A percentile compares a stretch with the other conserved stretches of the same genome.
Conservation (phyloP, 2,888 invertebrate species). For the Phymatocera aterrima region DNA sequence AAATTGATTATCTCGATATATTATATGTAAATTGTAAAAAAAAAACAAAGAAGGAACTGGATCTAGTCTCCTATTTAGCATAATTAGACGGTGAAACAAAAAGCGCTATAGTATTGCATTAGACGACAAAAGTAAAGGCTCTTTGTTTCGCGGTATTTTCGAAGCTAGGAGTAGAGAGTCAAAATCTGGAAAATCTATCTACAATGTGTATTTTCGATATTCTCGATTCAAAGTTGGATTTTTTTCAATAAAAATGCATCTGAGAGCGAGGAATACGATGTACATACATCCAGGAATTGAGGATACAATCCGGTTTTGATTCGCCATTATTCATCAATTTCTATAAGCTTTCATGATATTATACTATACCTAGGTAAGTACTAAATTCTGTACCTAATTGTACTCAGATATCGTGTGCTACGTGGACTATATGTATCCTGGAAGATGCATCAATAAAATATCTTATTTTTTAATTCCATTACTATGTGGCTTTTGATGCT, state of each 20-base stretch:
- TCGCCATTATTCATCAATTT: not conserved
- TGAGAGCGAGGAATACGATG: no score
- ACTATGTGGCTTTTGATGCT: not conserved
- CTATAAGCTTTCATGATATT: conserved; percentile 20
- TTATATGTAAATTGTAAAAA: conserved; percentile 10
- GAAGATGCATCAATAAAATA: conserved; percentile 59
- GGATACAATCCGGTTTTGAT: not conserved
- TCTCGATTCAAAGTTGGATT: no score
- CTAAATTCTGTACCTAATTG: conserved; percentile 44
- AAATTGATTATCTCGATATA: conserved; percentile 1
- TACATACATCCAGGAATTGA: not conserved
- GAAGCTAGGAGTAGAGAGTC: no score
- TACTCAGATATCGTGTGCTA: conserved; percentile 51
- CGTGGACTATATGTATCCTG: conserved; percentile 60
- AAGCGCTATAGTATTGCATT: no score
- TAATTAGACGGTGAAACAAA: not conserved
- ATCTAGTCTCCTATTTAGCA: conserved; percentile 6
- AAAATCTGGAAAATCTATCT: no score
- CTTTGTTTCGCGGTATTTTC: no score
- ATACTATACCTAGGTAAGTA: conserved; percentile 10
- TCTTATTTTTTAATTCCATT: conserved; percentile 57
- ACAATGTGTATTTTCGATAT: no score
- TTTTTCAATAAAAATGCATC: no score
- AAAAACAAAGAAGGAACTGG: not conserved
- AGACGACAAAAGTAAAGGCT: no score